Base-by-base conservation (phyloP, 2,113 vertebrate genomes). In the Menidia beryllina region DNA sequence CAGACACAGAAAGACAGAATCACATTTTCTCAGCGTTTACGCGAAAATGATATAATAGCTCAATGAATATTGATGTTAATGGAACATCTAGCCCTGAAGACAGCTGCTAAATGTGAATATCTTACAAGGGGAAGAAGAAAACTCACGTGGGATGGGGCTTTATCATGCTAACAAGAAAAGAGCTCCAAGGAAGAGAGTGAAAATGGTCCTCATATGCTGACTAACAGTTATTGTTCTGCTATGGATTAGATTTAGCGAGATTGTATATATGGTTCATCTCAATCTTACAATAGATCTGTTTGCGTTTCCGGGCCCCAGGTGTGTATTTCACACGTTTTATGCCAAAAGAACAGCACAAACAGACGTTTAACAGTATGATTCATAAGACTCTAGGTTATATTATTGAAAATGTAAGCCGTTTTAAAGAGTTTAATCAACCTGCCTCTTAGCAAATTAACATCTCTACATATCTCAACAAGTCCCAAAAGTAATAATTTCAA, bases 251-350 rank as follows among this genome's bases (percentile, higher is more conserved):
- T 48, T 70, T 1, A 3, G 15, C 26, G 39, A 8, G 48, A 51
- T 48, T 19, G 19, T 38, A 27, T 72, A 68, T 79, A 55, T 48
- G 50, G 53, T 66, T 69, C 27, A 79, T 82, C 59, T 66, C 53
- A 68, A 66, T 79, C 58, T 62, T 56, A 76, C 72, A 65, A 62
- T 25, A 79, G 68, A 50, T 53, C 39, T 21, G 63, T 72, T 79
- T 66, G 53, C 26, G 57, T 61, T 78, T 67, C 48, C 5, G 7
- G n/a, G 58, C 75, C 54, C 43, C 4, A 0, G 62, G 75, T 15
- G n/a, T 34, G 10, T 39, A 36, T 60, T 74, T 70, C 43, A 24
- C 67, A 56, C 54, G 56, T 49, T 60, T 23, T 24, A 45, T 47
- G 49, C 27, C 7, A 23, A 34, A 53, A 69, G 59, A 65, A 64